These are phyloP conservation scores for Eriocheir sinensis DNA, from an alignment of 1,140 invertebrate genomes.

Conservation along the genomic window DNA sequence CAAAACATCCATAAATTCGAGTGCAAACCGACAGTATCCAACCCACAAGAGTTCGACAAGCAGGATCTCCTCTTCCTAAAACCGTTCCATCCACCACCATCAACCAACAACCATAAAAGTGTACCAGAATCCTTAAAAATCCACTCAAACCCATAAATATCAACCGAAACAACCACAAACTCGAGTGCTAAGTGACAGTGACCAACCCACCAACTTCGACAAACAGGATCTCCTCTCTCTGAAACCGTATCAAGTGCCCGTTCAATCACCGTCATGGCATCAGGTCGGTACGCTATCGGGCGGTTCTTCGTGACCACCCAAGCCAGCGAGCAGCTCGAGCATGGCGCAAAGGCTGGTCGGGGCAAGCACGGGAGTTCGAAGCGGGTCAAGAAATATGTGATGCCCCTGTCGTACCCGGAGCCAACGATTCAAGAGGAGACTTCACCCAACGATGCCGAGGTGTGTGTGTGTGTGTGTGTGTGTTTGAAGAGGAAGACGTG, in stretches of 20 bases:
- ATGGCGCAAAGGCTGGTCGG: conserved; percentile 48
- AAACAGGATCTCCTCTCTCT: no score
- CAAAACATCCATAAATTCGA: no score
- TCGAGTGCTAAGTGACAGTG: no score
- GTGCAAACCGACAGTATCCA: no score
- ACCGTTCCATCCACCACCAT: no score
- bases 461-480: conserved; percentile 20
- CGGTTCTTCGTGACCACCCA: conserved; percentile 77
- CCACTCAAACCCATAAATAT: no score
- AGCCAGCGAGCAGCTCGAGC: background rate
- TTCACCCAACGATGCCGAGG: conserved; percentile 76
- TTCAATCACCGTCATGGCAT: conserved; percentile 15
- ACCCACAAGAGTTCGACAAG: no score
- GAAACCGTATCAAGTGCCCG: background rate
- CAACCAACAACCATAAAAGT: no score
- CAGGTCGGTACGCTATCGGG: conserved; percentile 72
- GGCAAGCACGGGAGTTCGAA: conserved; percentile 67
- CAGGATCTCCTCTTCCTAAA: no score
- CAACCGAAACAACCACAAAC: no score
- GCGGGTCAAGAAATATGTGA: conserved; percentile 73
- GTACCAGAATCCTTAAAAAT: no score
- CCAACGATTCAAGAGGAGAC: conserved; percentile 79
- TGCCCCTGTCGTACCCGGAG: conserved; percentile 77
- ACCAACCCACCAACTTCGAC: background rate
- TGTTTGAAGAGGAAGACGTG: background rate